phyloP scores from a whole-genome alignment of 2,113 vertebrate species.

The Phylloscopus trochiloides region DNA sequence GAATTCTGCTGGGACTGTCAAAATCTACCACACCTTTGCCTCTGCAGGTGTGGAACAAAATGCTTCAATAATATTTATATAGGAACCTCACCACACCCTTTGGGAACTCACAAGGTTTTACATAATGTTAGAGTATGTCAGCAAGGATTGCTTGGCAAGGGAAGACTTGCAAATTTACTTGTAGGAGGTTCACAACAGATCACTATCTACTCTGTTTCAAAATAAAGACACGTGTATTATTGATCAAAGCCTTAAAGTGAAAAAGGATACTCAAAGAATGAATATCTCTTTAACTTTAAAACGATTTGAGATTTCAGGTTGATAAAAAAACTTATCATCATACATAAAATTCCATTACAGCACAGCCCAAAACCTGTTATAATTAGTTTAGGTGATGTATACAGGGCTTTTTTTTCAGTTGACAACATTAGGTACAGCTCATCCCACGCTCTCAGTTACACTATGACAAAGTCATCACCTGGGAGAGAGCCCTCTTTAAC shows the following conservation, averaged over 20 bases:
- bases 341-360: neutral
- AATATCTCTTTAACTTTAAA: neutral
- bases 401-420: neutral
- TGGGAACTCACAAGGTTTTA: neutral
- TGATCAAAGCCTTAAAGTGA: neutral
- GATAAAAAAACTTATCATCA: neutral
- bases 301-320: neutral
- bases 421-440: neutral
- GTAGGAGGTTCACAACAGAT: neutral
- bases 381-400: neutral
- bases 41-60: slow-evolving; percentile 27
- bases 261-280: neutral
- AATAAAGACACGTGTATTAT: neutral
- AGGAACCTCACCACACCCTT: slow-evolving; percentile 37
- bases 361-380: neutral
- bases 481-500: neutral
- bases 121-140: neutral
- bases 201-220: slow-evolving; percentile 16
- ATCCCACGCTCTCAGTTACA: neutral
- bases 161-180: neutral
- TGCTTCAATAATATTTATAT: neutral
- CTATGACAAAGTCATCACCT: neutral
- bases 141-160: neutral
- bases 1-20: neutral
- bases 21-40: slow-evolving; percentile 39